A percentile compares a stretch with the other conserved stretches of the same genome.
phyloP scores from a whole-genome alignment of 2,888 invertebrate genomes.

The Eupsilia transversa region DNA sequence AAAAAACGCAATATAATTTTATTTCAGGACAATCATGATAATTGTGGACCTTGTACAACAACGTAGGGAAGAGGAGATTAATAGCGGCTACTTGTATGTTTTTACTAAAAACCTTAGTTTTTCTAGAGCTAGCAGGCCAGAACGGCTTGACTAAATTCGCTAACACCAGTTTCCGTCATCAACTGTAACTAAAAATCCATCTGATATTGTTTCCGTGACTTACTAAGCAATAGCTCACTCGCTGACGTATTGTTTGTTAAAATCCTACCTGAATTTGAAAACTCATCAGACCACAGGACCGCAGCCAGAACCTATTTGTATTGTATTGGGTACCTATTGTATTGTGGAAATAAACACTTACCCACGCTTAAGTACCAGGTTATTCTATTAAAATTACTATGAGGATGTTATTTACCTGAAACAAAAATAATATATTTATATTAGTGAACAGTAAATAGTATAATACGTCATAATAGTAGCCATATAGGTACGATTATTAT shows the following conservation, averaged over 20 bases:
- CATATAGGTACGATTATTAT: neutral
- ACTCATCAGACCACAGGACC: neutral
- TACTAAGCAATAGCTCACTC: neutral
- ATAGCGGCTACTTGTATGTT: neutral
- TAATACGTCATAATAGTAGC: neutral
- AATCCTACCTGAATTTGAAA: neutral
- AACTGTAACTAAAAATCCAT: neutral
- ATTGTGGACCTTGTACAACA: too few relatives aligned
- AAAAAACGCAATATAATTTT: too few relatives aligned
- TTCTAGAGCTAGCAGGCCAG: neutral
- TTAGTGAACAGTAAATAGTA: neutral
- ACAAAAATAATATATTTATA: conserved; percentile 18
- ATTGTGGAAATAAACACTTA: conserved; percentile 17
- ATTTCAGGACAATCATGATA: too few relatives aligned
- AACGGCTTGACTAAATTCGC: neutral
- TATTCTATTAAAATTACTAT: neutral
- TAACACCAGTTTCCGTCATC: too few relatives aligned
- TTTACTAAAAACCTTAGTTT: neutral
- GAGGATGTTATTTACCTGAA: conserved; percentile 51
- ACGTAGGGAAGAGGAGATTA: too few relatives aligned
- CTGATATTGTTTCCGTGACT: neutral
- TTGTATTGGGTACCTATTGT: neutral
- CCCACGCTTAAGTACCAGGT: neutral
- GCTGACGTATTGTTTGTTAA: neutral
- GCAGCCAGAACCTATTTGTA: neutral